Base-by-base conservation (phyloP, 2,888 invertebrate species). In the Meteorus cinctellus region DNA sequence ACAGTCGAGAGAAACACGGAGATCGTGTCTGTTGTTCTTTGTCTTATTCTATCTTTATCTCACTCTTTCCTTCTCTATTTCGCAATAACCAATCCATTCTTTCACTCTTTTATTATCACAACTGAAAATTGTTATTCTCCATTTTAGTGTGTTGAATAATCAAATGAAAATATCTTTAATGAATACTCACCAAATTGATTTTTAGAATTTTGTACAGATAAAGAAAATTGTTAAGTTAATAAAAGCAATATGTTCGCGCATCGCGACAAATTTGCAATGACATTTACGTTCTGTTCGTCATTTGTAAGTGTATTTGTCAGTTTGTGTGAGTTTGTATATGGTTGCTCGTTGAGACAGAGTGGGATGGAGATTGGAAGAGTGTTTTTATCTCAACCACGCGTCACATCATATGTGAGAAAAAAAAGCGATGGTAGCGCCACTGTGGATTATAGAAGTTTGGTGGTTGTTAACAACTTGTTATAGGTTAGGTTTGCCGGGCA, bases 191-290 rank as follows among this genome's bases (percentile, higher is more conserved):
- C 41, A 4, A 31, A 16, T n/a, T 16, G 12, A n/a, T 65, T 55
- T 65, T 31, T 6, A 41, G 24, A 27, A 45, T 63, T 48, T 41
- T 45, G 29, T 29, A 63, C n/a, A 31, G 19, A 72, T 41, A 45
- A 72, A 31, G n/a, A 48, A 19, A 48, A 48, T 41, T 45, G 63
- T 63, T 72, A 72, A 63, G n/a, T 63, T 45, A 72, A 72, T 62
- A 41, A 31, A 63, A 48, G 72, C 31, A 60, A 41, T 70, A 36
- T 63, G 62, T 45, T 72, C 45, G 31, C 63, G 63, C 72, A 72
- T 72, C 63, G 72, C 72, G 63, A 72, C 31, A 31, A 48, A 29
- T 72, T 72, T 45, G 63, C 72, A 48, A 63, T 72, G 72, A 72
- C 51, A 72, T 31, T 72, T 72, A 19, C 45, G 63, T 41, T 12